These are phyloP conservation scores for Triops longicaudatus DNA, from an alignment of 1,140 invertebrate species.

Conservation along the genomic window DNA sequence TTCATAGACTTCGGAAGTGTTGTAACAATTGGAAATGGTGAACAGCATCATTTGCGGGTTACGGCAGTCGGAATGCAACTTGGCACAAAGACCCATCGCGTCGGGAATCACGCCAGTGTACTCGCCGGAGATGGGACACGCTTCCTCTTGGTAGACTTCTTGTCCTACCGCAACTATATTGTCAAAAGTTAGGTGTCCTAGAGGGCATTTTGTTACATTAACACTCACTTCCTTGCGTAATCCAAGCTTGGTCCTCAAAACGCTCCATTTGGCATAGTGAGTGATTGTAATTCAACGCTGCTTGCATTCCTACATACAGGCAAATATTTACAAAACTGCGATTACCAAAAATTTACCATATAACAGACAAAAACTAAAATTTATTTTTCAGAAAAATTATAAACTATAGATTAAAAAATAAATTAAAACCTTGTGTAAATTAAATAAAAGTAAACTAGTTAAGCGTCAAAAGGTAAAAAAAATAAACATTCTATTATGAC, in stretches of 20 bases:
- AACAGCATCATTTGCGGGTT: constrained; percentile 63
- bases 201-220: neutral
- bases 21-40: constrained; percentile 54
- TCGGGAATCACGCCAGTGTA: constrained; percentile 59
- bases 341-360: neutral
- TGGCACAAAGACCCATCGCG: constrained; percentile 56
- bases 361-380: neutral
- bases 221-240: constrained; percentile 56
- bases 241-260: constrained; percentile 47
- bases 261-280: constrained; percentile 43
- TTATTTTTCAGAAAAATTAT: too few relatives aligned
- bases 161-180: constrained; percentile 38
- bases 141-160: constrained; percentile 45
- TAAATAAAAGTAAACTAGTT: too few relatives aligned
- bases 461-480: too few relatives aligned
- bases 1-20: constrained; percentile 53
- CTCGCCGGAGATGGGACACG: constrained; percentile 60
- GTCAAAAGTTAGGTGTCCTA: neutral
- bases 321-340: constrained; percentile 15
- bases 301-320: constrained; percentile 33
- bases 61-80: constrained; percentile 59
- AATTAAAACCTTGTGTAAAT: too few relatives aligned
- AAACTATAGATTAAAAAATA: too few relatives aligned
- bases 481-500: too few relatives aligned
- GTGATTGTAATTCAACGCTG: constrained; percentile 33